phyloP scores from a whole-genome alignment of 2,113 vertebrate genomes.

The Corvus moneduloides region DNA sequence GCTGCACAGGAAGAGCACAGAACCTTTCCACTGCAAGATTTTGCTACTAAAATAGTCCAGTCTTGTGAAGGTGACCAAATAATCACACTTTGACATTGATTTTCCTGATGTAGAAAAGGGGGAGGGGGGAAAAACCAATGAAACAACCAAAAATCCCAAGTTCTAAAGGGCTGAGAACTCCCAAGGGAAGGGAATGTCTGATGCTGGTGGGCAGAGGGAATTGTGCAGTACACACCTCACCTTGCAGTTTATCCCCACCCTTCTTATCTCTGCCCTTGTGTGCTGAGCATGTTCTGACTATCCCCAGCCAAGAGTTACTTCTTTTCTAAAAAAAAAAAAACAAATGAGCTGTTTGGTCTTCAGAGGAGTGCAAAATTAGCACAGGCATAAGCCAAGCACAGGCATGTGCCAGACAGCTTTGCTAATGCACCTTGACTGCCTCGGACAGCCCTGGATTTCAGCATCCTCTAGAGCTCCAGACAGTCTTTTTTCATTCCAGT shows the following conservation, averaged over 20 bases:
- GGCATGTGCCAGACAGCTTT: slow-evolving; percentile 19
- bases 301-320: background rate
- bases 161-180: background rate
- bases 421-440: slow-evolving; percentile 46
- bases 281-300: background rate
- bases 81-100: background rate
- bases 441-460: background rate
- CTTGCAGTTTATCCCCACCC: background rate
- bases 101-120: background rate
- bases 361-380: slow-evolving; percentile 6
- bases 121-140: fast-evolving
- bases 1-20: background rate
- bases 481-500: background rate
- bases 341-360: background rate
- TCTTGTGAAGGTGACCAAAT: background rate
- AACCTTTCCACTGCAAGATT: background rate
- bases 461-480: slow-evolving; percentile 12
- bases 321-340: background rate
- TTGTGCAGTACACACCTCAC: background rate
- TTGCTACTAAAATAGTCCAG: background rate
- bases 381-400: background rate
- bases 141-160: background rate
- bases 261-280: background rate
- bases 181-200: background rate
- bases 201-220: background rate